phyloP scores from a whole-genome alignment of 2,888 invertebrate genomes.

The Eubasilissa splendida region DNA sequence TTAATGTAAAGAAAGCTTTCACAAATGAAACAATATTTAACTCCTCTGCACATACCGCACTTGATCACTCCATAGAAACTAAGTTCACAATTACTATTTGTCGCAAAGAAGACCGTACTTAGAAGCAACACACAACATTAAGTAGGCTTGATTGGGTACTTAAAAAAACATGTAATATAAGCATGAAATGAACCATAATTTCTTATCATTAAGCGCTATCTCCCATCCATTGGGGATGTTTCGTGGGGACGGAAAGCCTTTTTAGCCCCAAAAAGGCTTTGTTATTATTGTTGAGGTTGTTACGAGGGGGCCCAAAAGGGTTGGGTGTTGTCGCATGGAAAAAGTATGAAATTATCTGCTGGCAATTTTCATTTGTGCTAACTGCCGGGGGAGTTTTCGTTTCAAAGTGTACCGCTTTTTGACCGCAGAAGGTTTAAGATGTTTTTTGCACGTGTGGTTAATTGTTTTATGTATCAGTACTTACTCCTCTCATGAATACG shows the following conservation, averaged over 20 bases:
- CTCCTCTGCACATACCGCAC: background rate
- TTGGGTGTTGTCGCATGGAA: slow-evolving; percentile 27
- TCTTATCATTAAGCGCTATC: slow-evolving; percentile 42
- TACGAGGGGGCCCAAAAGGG: slow-evolving; percentile 19
- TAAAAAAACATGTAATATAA: slow-evolving; percentile 41
- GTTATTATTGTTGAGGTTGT: slow-evolving; percentile 32
- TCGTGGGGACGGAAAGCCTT: slow-evolving; percentile 3
- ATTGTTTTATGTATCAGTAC: too few relatives aligned
- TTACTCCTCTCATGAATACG: too few relatives aligned
- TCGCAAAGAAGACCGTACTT: slow-evolving; percentile 39
- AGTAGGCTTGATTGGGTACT: slow-evolving; percentile 40
- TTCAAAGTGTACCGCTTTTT: background rate
- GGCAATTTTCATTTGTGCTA: slow-evolving; percentile 29
- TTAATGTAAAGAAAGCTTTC: slow-evolving; percentile 12
- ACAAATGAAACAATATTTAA: background rate
- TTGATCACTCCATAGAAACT: slow-evolving; percentile 7
- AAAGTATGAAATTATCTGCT: slow-evolving; percentile 29
- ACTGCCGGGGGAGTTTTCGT: slow-evolving; percentile 8
- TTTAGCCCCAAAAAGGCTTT: slow-evolving; percentile 23
- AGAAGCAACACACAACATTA: slow-evolving; percentile 33
- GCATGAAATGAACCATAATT: slow-evolving; percentile 37
- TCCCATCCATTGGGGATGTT: slow-evolving; percentile 25
- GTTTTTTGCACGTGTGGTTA: too few relatives aligned
- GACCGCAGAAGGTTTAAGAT: too few relatives aligned
- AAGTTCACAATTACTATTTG: slow-evolving; percentile 13